Conservation (phyloP, 2,113 vertebrate species). For the Nymphicus hollandicus region DNA sequence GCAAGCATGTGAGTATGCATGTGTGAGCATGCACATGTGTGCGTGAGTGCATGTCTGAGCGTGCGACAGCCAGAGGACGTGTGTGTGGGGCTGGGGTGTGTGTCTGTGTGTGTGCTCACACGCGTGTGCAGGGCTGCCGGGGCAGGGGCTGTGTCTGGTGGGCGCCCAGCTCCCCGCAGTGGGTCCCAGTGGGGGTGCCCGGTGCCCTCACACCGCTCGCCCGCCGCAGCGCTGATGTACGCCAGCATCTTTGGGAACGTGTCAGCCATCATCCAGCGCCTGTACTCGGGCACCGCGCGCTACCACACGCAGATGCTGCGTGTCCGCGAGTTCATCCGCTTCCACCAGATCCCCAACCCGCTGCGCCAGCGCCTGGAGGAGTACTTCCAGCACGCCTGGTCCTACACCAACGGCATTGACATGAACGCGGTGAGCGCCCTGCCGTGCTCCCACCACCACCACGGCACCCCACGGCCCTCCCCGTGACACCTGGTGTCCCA, state of each 20-base stretch:
- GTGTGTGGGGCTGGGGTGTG: too few relatives aligned
- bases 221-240: slow-evolving; percentile 83
- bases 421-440: slow-evolving; percentile 88
- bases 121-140: not conserved
- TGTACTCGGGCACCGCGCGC: slow-evolving; percentile 86
- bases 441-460: not conserved
- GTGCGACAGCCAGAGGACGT: not conserved
- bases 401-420: slow-evolving; percentile 95
- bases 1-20: not conserved
- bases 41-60: not conserved
- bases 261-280: slow-evolving; percentile 88
- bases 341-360: slow-evolving; percentile 92
- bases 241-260: slow-evolving; percentile 92
- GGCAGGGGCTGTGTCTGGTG: not conserved
- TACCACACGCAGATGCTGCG: slow-evolving; percentile 91
- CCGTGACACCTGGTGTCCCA: not conserved
- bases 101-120: not conserved
- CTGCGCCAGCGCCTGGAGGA: slow-evolving; percentile 91
- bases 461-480: not conserved
- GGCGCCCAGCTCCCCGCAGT: accelerated
- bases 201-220: not conserved
- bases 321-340: slow-evolving; percentile 92
- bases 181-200: not conserved
- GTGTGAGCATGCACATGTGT: not conserved
- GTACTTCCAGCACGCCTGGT: slow-evolving; percentile 95